A percentile compares a stretch with the other conserved stretches of the same genome.
Conservation (phyloP, 2,888 invertebrate genomes). For the Minunthozetes semirufus region DNA sequence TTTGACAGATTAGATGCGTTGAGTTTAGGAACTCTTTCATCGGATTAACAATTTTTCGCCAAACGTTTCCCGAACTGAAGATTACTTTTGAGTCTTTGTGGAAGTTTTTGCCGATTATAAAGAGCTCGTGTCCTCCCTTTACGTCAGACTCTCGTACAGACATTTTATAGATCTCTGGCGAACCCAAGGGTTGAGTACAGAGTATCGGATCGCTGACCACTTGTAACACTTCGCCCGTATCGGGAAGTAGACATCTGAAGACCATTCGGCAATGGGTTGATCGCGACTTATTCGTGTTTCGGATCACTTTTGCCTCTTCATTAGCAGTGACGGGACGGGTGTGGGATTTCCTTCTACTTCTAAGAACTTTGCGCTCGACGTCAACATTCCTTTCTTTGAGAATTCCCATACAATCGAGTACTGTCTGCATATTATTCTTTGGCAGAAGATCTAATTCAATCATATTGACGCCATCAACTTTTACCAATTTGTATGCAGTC, state of each 20-base stretch:
- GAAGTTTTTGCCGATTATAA: conserved; percentile 83
- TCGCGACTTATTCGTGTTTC: conserved; percentile 57
- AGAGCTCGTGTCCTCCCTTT: conserved; percentile 58
- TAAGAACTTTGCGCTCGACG: conserved; percentile 71
- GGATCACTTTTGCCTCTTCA: conserved; percentile 57
- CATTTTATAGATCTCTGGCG: conserved; percentile 84
- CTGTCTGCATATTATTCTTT: conserved; percentile 46
- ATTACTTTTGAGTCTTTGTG: conserved; percentile 78
- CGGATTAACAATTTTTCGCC: conserved; percentile 72
- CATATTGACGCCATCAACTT: conserved; percentile 47
- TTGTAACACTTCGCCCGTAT: conserved; percentile 72
- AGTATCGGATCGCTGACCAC: conserved; percentile 82
- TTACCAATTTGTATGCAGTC: conserved; percentile 47
- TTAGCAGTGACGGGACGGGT: background rate
- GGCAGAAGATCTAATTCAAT: conserved; percentile 49
- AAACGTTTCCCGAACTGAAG: conserved; percentile 52
- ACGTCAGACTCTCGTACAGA: conserved; percentile 50
- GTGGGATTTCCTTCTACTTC: conserved; percentile 45
- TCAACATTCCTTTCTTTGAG: conserved; percentile 90
- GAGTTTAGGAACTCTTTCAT: conserved; percentile 69
- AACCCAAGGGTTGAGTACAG: conserved; percentile 85
- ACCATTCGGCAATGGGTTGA: conserved; percentile 83
- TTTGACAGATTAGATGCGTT: conserved; percentile 78
- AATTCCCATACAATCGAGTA: conserved; percentile 84
- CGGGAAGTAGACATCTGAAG: conserved; percentile 75